Base-by-base conservation (phyloP, 2,797 vertebrate genomes). In the Xerus rutilus region DNA sequence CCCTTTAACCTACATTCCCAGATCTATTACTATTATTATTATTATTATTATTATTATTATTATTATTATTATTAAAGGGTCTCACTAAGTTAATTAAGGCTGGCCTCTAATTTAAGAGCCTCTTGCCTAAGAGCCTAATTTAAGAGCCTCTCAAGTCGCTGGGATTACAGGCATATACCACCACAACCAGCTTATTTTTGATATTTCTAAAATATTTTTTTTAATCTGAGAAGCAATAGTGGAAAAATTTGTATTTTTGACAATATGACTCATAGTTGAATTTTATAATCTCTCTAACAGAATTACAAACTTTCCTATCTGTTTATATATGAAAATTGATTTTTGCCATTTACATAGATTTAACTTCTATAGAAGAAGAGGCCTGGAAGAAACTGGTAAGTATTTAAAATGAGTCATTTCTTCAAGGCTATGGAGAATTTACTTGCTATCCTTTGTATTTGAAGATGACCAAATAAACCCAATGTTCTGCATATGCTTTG, bases 191-290 rank as follows among this genome's bases (percentile, higher is more conserved):
- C 9, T 62, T 62, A 62, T 25, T 25, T 57, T 57, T 57, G 54
- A 57, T 18, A 57, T 92, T 91, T 95, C 35, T 92, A 87, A 94
- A 94, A 87, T 86, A 81, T 86, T 95, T 96, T 86, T 77, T 65
- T 30, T 2, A 32, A 47, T 72, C 69, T 59, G 62, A 88, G 30
- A 79, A 91, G 54, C 49, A 77, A 64, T 35, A 93, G 62, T 88
- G 64, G 67, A 92, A 92, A 90, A 39, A 49, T 69, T 88, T 96
- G 47, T 89, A 64, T 91, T 86, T 95, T 93, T 86, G 28, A 12
- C 2, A 3, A 45, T 86, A 90, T 93, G 92, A 95, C 52, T 96
- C 93, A 90, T 32, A 89, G 32, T 67, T 93, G 69, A 97, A 23
- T 67, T 86, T 32, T 45, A 67, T 45, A 77, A 79, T 85, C 14